These are phyloP conservation scores for Rhea americana DNA, from an alignment of 2,113 vertebrate species.

Conservation along the genomic window DNA sequence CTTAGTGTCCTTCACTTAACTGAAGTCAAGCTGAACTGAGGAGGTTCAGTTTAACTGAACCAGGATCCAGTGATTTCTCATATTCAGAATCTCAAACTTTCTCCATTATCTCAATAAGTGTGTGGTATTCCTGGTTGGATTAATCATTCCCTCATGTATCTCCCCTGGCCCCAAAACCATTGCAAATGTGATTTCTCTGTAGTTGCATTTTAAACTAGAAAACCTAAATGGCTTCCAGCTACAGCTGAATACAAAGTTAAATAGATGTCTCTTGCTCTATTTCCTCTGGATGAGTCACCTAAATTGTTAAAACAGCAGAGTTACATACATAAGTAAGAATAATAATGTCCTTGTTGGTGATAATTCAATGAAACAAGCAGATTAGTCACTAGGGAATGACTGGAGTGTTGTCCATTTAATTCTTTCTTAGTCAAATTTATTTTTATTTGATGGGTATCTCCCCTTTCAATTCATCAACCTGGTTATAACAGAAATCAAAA, in stretches of 20 bases:
- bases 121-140: not conserved
- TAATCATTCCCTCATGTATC: not conserved
- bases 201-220: constrained; percentile 45
- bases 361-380: constrained; percentile 33
- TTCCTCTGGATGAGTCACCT: constrained; percentile 46
- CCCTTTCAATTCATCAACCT: not conserved
- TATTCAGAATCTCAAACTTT: not conserved
- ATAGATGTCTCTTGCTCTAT: not conserved
- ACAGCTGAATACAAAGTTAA: not conserved
- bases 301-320: constrained; percentile 11
- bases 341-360: constrained; percentile 8
- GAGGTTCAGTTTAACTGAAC: not conserved
- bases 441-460: not conserved
- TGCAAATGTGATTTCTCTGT: not conserved
- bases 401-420: not conserved
- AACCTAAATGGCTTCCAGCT: not conserved
- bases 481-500: not conserved
- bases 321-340: constrained; percentile 3
- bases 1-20: not conserved
- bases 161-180: not conserved
- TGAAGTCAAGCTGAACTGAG: not conserved
- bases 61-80: not conserved
- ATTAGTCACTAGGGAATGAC: not conserved
- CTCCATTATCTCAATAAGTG: not conserved
- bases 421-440: not conserved